Evolutionary conservation across 1,140 invertebrate species (phyloP), one percentile per base, ranked within the genome.

Genomic region (Leptinotarsa undecemlineata): DNA sequence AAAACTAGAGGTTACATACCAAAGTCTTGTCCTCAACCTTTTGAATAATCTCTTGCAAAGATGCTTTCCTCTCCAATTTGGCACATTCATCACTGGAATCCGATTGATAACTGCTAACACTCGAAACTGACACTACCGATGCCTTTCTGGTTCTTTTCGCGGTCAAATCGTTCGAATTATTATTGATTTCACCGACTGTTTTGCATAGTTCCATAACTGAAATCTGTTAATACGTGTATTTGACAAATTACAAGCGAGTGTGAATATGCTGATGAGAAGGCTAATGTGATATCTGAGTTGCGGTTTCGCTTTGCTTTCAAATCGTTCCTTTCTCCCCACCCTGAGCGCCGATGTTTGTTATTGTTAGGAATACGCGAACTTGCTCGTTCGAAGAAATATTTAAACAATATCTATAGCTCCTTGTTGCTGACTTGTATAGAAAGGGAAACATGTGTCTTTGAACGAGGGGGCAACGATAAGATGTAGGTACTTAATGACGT

Each of bases 251-350:
- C 15, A 57, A 57, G 11, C 15, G 51, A 57, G 51, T 57, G 51
- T 57, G 15, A 19, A 57, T 57, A 57, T 57, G 51, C n/a, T 57
- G 15, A 57, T 57, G 51, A 57, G 51, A 57, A 57, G 51, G 51
- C 51, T 57, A 19, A 57, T 57, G 14, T 57, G 51, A n/a, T 57
- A 57, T 57, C 51, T 57, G 51, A 57, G 51, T 57, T 57, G 51
- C n/a, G 51, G 51, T 57, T 57, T 57, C 15, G 51, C 51, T 17
- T 15, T 57, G 51, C 51, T 57, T 57, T 57, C 15, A 19, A 57
- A 57, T 57, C 51, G n/a, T 57, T 19, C 51, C 4, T n/a, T 57
- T 15, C 51, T 57, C 51, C 51, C 51, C 51, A n/a, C 51, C n/a
- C 51, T 17, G 6, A 57, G 17, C 51, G 51, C 51, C 51, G 51